A percentile compares a stretch with the other conserved stretches of the same genome.
These are phyloP conservation scores for Vombatus ursinus DNA, from an alignment of 2,113 vertebrate genomes.

Conservation along the genomic window DNA sequence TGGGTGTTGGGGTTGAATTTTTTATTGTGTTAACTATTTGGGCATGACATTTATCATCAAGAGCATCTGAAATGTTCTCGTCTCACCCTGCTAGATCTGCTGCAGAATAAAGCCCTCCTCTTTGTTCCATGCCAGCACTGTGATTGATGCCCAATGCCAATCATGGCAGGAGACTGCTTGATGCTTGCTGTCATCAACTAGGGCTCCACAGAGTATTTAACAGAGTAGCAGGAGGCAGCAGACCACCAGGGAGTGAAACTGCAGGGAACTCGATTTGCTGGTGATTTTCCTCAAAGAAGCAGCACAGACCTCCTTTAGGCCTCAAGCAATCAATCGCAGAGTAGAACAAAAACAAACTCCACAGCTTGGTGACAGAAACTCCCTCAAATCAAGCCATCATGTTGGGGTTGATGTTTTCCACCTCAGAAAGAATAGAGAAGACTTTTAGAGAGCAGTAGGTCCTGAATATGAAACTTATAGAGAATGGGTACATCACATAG, in stretches of 20 bases:
- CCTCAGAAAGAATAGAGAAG: background rate
- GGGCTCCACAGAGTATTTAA: constrained; percentile 39
- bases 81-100: constrained; percentile 55
- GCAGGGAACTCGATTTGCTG: constrained; percentile 10
- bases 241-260: background rate
- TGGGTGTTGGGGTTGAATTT: constrained; percentile 33
- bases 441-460: background rate
- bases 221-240: constrained; percentile 9
- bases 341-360: background rate
- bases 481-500: background rate
- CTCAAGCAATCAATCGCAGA: constrained; percentile 35
- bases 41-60: constrained; percentile 60
- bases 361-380: rapidly evolving
- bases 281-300: background rate
- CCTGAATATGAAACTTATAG: background rate
- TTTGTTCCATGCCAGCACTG: constrained; percentile 38
- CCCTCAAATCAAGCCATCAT: rapidly evolving
- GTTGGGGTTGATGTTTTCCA: background rate
- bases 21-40: constrained; percentile 60
- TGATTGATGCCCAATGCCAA: constrained; percentile 72
- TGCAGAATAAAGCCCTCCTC: constrained; percentile 48
- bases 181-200: constrained; percentile 56
- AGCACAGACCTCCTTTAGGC: background rate
- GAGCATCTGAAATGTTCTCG: constrained; percentile 28
- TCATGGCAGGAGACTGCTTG: constrained; percentile 42